These are phyloP conservation scores for Poeciliopsis paucimaculata DNA, from an alignment of 2,797 vertebrate genomes.

Conservation along the genomic window DNA sequence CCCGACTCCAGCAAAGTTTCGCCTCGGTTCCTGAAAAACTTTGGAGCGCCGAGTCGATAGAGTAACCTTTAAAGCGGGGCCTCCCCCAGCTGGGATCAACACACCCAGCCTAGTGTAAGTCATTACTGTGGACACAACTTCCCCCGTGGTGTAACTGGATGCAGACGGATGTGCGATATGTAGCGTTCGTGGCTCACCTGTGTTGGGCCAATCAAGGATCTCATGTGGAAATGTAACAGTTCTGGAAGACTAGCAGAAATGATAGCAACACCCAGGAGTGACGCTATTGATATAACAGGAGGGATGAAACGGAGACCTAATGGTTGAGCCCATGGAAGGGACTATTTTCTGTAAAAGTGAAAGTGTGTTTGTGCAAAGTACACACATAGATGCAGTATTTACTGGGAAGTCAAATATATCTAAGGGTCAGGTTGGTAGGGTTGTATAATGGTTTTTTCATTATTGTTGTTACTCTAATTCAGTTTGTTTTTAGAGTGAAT, in stretches of 20 bases:
- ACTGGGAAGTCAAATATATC: not conserved
- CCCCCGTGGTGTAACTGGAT: slow-evolving; percentile 17
- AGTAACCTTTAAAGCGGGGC: slow-evolving; percentile 61
- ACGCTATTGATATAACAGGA: slow-evolving; percentile 10
- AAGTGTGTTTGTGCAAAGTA: not conserved
- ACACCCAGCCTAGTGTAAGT: slow-evolving; percentile 48
- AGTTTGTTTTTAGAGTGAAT: too few species aligned
- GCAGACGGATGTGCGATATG: slow-evolving; percentile 14
- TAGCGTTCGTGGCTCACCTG: slow-evolving; percentile 32
- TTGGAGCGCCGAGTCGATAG: slow-evolving; percentile 57
- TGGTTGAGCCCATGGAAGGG: slow-evolving; percentile 18
- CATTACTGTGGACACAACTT: slow-evolving; percentile 54
- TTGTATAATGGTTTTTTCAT: too few species aligned
- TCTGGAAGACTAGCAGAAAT: not conserved
- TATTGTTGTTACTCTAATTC: too few species aligned
- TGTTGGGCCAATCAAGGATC: slow-evolving; percentile 1
- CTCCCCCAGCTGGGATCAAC: slow-evolving; percentile 40
- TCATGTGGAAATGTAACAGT: slow-evolving; percentile 18
- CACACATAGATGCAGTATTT: not conserved
- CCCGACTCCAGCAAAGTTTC: slow-evolving; percentile 38
- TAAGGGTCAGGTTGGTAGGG: not conserved
- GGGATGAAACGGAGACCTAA: not conserved
- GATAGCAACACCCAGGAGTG: slow-evolving; percentile 5
- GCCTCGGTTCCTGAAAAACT: slow-evolving; percentile 44
- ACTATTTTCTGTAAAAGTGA: not conserved